Evolutionary conservation across 2,113 vertebrate species (phyloP).

Genomic region (Halichoeres trimaculatus): DNA sequence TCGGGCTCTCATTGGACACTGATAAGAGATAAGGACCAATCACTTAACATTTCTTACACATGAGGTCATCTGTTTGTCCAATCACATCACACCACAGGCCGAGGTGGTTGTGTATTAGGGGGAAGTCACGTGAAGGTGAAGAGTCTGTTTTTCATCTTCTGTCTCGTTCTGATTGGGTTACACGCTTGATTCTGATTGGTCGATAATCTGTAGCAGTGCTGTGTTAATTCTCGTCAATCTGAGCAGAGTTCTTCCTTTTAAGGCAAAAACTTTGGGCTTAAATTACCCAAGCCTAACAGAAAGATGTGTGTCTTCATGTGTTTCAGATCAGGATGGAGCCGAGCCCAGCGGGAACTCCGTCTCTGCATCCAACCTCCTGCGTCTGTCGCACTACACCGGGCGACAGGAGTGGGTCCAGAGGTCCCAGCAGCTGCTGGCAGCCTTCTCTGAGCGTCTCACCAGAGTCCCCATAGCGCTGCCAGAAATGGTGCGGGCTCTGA

Average conservation of each 20-base stretch:
- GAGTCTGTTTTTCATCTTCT: neutral
- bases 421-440: slow-evolving; percentile 85
- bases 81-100: slow-evolving; percentile 31
- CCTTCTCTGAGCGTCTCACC: slow-evolving; percentile 89
- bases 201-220: no score
- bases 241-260: no score
- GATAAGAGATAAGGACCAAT: slow-evolving; percentile 64
- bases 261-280: no score
- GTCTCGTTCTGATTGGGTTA: no score
- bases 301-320: neutral
- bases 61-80: slow-evolving; percentile 47
- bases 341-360: slow-evolving; percentile 93
- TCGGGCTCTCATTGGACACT: slow-evolving; percentile 57
- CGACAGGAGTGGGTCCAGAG: slow-evolving; percentile 87
- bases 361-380: slow-evolving; percentile 88
- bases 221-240: no score
- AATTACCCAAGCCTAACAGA: no score
- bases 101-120: neutral
- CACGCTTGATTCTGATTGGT: no score
- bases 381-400: slow-evolving; percentile 88
- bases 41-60: slow-evolving; percentile 47
- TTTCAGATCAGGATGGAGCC: slow-evolving; percentile 92
- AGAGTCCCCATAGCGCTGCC: slow-evolving; percentile 89
- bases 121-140: neutral
- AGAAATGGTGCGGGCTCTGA: slow-evolving; percentile 88